Conservation (phyloP, 2,113 vertebrate species). For the Aegithalos caudatus region DNA sequence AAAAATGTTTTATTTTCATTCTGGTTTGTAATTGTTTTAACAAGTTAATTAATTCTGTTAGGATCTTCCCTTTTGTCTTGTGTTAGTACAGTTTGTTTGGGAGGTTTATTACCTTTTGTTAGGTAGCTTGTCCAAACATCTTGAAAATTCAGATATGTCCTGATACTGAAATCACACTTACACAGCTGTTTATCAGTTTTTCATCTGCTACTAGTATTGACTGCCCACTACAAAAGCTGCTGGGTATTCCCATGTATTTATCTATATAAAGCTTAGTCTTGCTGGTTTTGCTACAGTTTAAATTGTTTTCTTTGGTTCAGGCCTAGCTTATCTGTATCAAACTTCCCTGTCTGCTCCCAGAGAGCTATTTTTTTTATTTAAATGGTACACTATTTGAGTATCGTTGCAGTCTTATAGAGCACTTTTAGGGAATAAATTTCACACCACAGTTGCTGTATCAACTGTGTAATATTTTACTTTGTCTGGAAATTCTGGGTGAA, state of each 20-base stretch:
- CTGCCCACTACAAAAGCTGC: not conserved
- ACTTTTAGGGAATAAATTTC: not conserved
- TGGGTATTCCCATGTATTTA: not conserved
- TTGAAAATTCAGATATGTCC: not conserved
- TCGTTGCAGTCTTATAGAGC: not conserved
- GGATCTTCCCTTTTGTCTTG: not conserved
- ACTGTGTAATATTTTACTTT: not conserved
- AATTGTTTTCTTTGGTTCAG: not conserved
- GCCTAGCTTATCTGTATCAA: not conserved
- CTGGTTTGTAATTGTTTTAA: not conserved
- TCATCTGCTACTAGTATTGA: not conserved
- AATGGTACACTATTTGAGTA: not conserved
- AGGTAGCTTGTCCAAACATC: not conserved
- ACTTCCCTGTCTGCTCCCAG: not conserved
- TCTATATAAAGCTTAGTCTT: not conserved
- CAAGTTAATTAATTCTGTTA: not conserved
- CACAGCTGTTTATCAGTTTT: rapidly evolving
- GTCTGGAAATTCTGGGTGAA: not conserved
- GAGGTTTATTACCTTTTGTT: not conserved
- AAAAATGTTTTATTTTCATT: not conserved
- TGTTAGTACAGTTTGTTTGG: not conserved
- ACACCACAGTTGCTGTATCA: not conserved
- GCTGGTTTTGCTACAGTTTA: not conserved
- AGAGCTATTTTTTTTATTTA: not conserved
- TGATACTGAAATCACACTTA: not conserved